Conservation (phyloP, 2,888 invertebrate species). For the Unio delphinus region DNA sequence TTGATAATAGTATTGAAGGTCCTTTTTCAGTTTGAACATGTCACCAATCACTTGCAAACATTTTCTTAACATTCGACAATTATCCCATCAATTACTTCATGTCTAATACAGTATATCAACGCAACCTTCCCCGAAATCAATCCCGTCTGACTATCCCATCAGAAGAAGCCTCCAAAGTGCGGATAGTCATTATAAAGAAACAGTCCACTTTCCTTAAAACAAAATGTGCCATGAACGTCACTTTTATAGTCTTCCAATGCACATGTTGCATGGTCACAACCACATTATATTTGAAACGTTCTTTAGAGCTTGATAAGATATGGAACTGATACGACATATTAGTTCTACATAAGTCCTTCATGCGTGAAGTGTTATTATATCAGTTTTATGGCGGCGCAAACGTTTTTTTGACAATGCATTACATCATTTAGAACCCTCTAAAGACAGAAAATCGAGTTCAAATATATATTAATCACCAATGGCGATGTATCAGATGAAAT, state of each 20-base stretch:
- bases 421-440: too few species aligned
- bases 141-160: conserved; percentile 16
- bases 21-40: conserved; percentile 2
- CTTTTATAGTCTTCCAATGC: neutral
- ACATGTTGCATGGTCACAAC: neutral
- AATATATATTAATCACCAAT: too few species aligned
- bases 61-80: neutral
- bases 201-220: neutral
- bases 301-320: neutral
- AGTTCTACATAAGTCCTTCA: conserved; percentile 1
- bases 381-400: neutral
- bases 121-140: conserved; percentile 13
- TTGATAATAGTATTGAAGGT: conserved; percentile 19
- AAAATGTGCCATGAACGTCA: neutral
- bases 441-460: too few species aligned
- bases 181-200: conserved; percentile 1
- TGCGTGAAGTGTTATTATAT: neutral
- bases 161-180: conserved; percentile 13
- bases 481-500: too few species aligned
- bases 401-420: too few species aligned
- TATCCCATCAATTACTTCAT: neutral
- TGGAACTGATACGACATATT: neutral
- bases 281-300: conserved; percentile 1
- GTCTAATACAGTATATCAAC: conserved; percentile 10
- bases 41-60: conserved; percentile 1